These are phyloP conservation scores for Hylaeus volcanicus DNA, from an alignment of 1,140 invertebrate genomes.

Conservation along the genomic window DNA sequence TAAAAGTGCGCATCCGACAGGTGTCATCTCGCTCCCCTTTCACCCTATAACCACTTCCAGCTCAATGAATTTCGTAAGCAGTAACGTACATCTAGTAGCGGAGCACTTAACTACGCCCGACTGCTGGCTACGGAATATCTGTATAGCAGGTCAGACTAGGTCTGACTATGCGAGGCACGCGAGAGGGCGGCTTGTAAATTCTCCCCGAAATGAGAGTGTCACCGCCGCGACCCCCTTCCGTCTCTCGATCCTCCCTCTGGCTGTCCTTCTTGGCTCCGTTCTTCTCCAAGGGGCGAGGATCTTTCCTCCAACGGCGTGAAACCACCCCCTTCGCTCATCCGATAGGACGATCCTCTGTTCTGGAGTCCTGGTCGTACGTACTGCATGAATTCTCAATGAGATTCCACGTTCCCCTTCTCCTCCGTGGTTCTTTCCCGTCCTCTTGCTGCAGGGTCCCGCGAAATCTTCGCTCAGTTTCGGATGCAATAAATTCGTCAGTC, in stretches of 20 bases:
- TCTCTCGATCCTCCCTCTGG: constrained; percentile 15
- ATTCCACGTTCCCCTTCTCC: constrained; percentile 37
- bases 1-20: neutral
- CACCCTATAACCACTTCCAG: constrained; percentile 22
- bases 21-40: constrained; percentile 10
- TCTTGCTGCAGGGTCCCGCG: constrained; percentile 49
- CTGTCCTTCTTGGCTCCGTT: constrained; percentile 58
- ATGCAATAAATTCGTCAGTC: constrained; percentile 76
- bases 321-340: constrained; percentile 7
- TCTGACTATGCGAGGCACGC: constrained; percentile 81
- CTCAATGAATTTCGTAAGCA: constrained; percentile 68
- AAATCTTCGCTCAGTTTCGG: constrained; percentile 73
- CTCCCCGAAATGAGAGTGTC: constrained; percentile 80
- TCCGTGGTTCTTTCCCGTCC: constrained; percentile 20
- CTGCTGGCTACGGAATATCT: constrained; percentile 72
- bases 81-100: constrained; percentile 67
- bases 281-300: constrained; percentile 28
- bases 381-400: constrained; percentile 74
- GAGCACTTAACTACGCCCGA: constrained; percentile 77
- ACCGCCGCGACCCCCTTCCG: constrained; percentile 66
- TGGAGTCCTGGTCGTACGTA: constrained; percentile 60
- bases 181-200: constrained; percentile 79
- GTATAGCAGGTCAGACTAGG: constrained; percentile 71
- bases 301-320: constrained; percentile 26
- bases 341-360: constrained; percentile 54